phyloP scores from a whole-genome alignment of 1,140 invertebrate genomes.

The Metopolophium dirhodum region DNA sequence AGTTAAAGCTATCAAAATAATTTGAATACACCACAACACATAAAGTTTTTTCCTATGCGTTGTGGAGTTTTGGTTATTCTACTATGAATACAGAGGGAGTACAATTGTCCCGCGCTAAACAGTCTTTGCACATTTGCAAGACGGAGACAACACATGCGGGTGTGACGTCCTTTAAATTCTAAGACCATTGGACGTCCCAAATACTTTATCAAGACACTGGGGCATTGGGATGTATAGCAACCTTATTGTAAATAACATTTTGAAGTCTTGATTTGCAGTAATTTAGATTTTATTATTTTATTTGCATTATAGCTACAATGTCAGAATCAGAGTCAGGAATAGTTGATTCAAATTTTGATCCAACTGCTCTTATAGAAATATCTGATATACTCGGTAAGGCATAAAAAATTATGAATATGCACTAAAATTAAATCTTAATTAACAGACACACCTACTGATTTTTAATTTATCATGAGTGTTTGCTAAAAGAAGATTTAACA shows the following conservation, averaged over 20 bases:
- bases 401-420: too few relatives aligned
- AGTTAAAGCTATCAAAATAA: too few relatives aligned
- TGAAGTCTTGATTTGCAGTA: neutral
- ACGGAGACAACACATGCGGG: too few relatives aligned
- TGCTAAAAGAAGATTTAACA: neutral
- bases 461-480: neutral
- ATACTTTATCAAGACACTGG: neutral
- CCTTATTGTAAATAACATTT: neutral
- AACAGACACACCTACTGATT: neutral
- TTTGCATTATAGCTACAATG: slow-evolving; percentile 36
- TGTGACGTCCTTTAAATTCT: too few relatives aligned
- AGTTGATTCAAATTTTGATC: neutral
- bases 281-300: slow-evolving; percentile 27
- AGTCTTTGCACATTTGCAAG: too few relatives aligned
- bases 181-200: neutral
- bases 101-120: too few relatives aligned
- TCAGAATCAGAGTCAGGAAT: neutral
- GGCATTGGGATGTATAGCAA: neutral
- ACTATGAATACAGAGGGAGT: too few relatives aligned
- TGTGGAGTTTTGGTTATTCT: too few relatives aligned
- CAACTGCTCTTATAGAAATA: slow-evolving; percentile 39
- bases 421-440: neutral
- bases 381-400: slow-evolving; percentile 39
- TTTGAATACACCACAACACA: too few relatives aligned
- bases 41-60: too few relatives aligned